Evolutionary conservation across 37 sponge, comb jelly and placozoan species (phyloP).

Genomic region (Geodia barretti): DNA sequence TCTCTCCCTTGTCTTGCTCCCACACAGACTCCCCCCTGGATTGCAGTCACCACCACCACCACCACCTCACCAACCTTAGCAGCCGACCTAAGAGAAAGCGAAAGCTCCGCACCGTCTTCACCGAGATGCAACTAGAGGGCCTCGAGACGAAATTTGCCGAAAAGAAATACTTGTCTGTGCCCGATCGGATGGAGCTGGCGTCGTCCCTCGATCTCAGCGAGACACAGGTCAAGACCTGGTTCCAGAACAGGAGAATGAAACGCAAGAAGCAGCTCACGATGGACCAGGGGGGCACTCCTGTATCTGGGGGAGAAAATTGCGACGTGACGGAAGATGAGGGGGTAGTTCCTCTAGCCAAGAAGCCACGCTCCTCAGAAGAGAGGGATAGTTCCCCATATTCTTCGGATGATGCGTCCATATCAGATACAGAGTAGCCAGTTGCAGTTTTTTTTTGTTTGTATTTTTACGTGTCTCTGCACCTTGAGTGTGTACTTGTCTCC

Average conservation of each 20-base stretch:
- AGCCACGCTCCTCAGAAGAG: constrained; percentile 5
- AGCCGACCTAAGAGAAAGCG: constrained; percentile 61
- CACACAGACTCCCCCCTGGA: constrained; percentile 6
- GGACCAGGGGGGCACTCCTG: constrained; percentile 1
- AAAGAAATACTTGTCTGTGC: constrained; percentile 94
- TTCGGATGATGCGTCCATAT: neutral
- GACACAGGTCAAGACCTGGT: constrained; percentile 97
- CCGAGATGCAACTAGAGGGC: constrained; percentile 91
- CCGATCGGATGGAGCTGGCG: constrained; percentile 91
- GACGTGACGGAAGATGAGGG: neutral
- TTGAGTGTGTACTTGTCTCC: too few relatives aligned
- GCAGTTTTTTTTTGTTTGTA: too few relatives aligned
- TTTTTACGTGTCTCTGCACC: too few relatives aligned
- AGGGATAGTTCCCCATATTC: constrained; percentile 7
- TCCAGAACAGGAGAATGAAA: constrained; percentile 95
- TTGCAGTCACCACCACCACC: neutral
- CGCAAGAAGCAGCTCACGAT: constrained; percentile 83
- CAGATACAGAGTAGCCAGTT: constrained; percentile 9
- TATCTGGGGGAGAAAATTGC: neutral
- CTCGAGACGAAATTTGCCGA: constrained; percentile 88
- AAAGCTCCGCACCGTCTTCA: constrained; percentile 94
- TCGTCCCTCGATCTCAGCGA: constrained; percentile 86
- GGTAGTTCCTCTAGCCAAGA: constrained; percentile 24
- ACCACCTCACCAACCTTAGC: constrained; percentile 22
- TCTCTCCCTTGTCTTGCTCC: neutral